Evolutionary conservation across 2,113 vertebrate species (phyloP).

Genomic region (Carassius gibelio): DNA sequence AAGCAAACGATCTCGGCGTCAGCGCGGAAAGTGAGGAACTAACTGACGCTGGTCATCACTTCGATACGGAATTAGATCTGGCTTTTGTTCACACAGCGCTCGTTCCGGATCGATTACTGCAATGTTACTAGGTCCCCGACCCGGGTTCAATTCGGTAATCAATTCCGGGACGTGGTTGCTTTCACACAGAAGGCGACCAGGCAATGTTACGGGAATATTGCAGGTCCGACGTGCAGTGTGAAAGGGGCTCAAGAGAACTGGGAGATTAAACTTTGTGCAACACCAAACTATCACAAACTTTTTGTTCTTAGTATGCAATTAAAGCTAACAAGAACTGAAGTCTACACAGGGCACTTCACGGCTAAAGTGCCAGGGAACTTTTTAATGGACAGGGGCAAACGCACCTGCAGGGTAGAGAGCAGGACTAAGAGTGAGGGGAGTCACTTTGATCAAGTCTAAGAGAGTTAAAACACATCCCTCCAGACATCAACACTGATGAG

Average conservation of each 20-base stretch:
- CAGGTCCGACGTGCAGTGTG: no score
- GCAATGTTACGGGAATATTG: no score
- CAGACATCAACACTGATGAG: conserved; percentile 33
- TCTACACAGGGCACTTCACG: conserved; percentile 1
- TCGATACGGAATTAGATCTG: no score
- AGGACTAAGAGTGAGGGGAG: not conserved
- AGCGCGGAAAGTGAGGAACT: no score
- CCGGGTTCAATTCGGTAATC: no score
- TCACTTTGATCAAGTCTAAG: conserved; percentile 30
- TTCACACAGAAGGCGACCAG: no score
- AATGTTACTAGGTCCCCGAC: no score
- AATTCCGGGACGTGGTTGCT: no score
- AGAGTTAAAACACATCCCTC: conserved; percentile 26
- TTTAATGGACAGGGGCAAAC: not conserved
- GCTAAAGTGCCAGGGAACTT: conserved; percentile 16
- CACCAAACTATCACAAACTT: not conserved
- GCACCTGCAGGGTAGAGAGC: not conserved
- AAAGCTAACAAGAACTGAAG: not conserved
- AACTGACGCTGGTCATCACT: no score
- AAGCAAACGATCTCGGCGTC: no score
- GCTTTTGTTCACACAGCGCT: no score
- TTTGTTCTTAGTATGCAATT: not conserved
- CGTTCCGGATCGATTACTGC: no score
- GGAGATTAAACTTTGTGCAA: not conserved
- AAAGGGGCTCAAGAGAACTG: not conserved